These are phyloP conservation scores for Corbicula japonica DNA, from an alignment of 2,888 invertebrate genomes.

Conservation along the genomic window DNA sequence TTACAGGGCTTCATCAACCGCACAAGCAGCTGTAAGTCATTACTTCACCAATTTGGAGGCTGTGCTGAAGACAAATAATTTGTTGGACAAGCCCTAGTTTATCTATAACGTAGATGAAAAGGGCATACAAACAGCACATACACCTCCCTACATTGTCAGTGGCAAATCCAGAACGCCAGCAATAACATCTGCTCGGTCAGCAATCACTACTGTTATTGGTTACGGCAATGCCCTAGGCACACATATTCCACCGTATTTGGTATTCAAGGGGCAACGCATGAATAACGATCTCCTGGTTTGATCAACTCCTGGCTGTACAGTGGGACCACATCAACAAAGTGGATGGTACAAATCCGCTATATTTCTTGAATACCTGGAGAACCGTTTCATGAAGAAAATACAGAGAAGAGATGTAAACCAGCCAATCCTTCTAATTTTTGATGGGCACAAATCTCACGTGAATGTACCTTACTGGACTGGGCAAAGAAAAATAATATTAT, in stretches of 20 bases:
- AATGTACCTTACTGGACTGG: constrained; percentile 28
- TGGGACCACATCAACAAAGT: constrained; percentile 15
- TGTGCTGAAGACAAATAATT: constrained; percentile 13
- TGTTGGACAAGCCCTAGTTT: constrained; percentile 26
- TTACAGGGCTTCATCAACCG: constrained; percentile 27
- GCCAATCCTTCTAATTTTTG: constrained; percentile 20
- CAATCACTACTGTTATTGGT: constrained; percentile 14
- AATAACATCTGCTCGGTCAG: background rate
- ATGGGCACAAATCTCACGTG: constrained; percentile 33
- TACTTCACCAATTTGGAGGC: constrained; percentile 18
- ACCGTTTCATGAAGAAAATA: constrained; percentile 24
- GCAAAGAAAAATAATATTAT: constrained; percentile 36
- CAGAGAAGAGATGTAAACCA: constrained; percentile 11
- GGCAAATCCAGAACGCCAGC: background rate
- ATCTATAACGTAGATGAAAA: constrained; percentile 27
- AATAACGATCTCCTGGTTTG: constrained; percentile 22
- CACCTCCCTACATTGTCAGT: constrained; percentile 22
- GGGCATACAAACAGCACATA: constrained; percentile 23
- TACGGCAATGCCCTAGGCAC: constrained; percentile 19
- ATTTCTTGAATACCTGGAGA: background rate
- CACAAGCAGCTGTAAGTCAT: constrained; percentile 1
- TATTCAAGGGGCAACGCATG: constrained; percentile 23
- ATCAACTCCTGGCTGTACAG: constrained; percentile 6
- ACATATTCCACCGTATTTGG: constrained; percentile 19
- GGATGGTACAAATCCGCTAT: constrained; percentile 24